Evolutionary conservation across 2,888 invertebrate genomes (phyloP), one percentile per base, ranked within the genome.

Genomic region (Phasia obesa): DNA sequence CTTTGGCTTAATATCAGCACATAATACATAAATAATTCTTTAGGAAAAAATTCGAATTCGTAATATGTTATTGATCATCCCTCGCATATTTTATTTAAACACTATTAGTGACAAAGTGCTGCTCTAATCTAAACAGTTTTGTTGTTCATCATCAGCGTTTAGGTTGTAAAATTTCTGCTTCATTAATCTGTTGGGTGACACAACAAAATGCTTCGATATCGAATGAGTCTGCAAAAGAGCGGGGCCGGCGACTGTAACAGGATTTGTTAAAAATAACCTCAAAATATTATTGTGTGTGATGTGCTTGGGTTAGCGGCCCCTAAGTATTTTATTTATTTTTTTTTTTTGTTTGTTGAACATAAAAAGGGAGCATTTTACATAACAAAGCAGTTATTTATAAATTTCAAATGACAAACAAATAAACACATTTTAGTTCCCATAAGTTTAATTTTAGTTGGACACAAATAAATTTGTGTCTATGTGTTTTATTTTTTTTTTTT

Each of bases 101-200:
- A 35, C n/a, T 59, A 42, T 42, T 55, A 55, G 55, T 55, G 55
- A 17, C 38, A 55, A 69, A 55, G 15, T 69, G 55, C 27, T 69
- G 55, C 27, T 69, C 1, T 4, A 53, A 42, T 42, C 42, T 69
- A 69, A 69, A 42, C 42, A 69, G 19, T 55, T 57, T 70, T 31
- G 57, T 44, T 57, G 27, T 6, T 31, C 55, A 53, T n/a, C 19
- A 42, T 9, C 35, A 11, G 4, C 9, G 9, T 23, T 44, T 9
- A 47, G 47, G n/a, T 55, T 71, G 49, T 60, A 70, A 47, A 64
- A 74, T 83, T 76, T 83, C 79, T 79, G 67, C 83, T 83, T 83
- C 83, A 80, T 83, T 83, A 83, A 80, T 80, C 71, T 79, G 65
- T 73, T 65, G 73, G 19, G 60, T 80, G 73, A 79, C 73, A 78